Percentiles rank a stretch among this genome's conserved stretches.
Evolutionary conservation across 2,113 vertebrate species (phyloP).

Genomic region (Halcyon malimbica): DNA sequence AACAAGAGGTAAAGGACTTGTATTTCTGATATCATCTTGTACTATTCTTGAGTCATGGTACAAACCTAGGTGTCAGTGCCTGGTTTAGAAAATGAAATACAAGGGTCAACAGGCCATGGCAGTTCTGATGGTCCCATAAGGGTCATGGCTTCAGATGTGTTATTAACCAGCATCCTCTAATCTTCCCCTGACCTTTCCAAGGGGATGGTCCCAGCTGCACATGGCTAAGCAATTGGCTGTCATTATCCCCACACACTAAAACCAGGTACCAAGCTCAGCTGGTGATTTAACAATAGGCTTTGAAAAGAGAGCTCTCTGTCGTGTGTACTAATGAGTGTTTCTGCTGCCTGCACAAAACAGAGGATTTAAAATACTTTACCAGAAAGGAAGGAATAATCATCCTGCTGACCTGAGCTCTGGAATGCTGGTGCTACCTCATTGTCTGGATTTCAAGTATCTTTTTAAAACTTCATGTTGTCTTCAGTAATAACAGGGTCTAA

Average conservation of each 20-base stretch:
- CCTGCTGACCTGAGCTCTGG: neutral
- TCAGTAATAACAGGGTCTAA: neutral
- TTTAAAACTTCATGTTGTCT: neutral
- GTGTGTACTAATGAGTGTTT: neutral
- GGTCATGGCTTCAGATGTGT: neutral
- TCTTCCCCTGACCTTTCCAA: neutral
- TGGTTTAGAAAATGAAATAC: neutral
- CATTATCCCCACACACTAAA: neutral
- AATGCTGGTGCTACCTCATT: neutral
- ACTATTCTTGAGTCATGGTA: neutral
- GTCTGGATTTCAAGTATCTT: neutral
- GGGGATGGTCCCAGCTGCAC: neutral
- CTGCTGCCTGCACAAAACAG: neutral
- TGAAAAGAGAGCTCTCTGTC: neutral
- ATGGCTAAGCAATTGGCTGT: neutral
- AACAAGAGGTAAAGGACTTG: neutral
- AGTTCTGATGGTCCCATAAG: neutral
- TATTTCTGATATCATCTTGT: neutral
- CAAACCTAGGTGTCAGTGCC: neutral
- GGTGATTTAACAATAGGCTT: neutral
- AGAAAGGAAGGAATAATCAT: constrained; percentile 20
- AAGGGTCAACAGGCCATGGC: neutral
- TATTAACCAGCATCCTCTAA: neutral
- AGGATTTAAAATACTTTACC: neutral
- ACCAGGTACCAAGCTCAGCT: neutral